Percentiles rank a stretch among this genome's conserved stretches.
Evolutionary conservation across 2,888 invertebrate species (phyloP).

Genomic region (Druceiella hillmani): DNA sequence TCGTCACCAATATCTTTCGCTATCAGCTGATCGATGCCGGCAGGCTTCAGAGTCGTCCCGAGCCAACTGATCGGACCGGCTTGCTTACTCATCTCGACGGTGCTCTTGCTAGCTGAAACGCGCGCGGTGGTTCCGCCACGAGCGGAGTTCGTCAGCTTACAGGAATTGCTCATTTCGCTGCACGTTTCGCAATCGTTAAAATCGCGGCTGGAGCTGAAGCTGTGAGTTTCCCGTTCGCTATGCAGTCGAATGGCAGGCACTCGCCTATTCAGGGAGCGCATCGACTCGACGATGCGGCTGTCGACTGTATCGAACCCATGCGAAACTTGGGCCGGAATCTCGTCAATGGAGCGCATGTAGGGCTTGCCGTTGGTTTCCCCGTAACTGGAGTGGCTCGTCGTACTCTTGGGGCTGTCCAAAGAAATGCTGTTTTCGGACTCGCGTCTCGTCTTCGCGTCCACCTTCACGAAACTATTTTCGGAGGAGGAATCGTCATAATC

Average conservation of each 20-base stretch:
- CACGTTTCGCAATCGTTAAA: neutral
- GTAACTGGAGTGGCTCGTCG: conserved; percentile 45
- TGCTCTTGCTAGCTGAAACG: too few species aligned
- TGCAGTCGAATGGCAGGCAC: neutral
- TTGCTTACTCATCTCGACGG: neutral
- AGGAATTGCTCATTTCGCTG: neutral
- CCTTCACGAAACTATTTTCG: too few species aligned
- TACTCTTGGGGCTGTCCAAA: conserved; percentile 44
- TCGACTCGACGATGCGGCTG: neutral
- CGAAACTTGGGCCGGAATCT: conserved; percentile 22
- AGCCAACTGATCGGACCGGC: neutral
- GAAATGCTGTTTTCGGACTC: conserved; percentile 29
- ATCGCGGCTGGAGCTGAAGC: neutral
- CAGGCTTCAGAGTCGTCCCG: neutral
- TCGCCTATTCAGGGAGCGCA: neutral
- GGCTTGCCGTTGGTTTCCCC: conserved; percentile 31
- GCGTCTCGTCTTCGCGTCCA: conserved; percentile 5
- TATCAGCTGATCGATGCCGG: conserved; percentile 1
- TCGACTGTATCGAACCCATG: conserved; percentile 41
- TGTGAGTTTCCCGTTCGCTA: neutral
- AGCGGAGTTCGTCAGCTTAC: too few species aligned
- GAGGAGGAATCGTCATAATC: conserved; percentile 53
- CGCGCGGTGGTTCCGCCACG: too few species aligned
- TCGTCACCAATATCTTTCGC: too few species aligned
- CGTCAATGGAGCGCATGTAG: too few species aligned